phyloP scores from a whole-genome alignment of 2,113 vertebrate species.

The Empidonax alnorum region DNA sequence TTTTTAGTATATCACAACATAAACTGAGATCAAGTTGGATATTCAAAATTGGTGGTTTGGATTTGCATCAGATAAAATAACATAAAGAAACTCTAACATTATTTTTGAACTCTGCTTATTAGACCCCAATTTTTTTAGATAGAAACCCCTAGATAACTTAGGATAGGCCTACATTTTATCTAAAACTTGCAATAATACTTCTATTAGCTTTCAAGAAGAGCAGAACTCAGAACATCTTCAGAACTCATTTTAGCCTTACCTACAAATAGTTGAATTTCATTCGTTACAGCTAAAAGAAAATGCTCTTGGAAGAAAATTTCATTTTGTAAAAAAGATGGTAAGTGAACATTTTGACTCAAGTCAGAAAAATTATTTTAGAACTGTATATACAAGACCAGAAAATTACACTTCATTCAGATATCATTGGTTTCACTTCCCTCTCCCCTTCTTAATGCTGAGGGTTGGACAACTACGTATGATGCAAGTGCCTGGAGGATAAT shows the following conservation, averaged over 20 bases:
- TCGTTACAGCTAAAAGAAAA: not conserved
- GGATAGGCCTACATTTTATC: not conserved
- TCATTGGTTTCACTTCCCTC: not conserved
- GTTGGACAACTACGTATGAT: not conserved
- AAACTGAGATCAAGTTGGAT: not conserved
- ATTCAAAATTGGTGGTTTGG: not conserved
- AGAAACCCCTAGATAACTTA: not conserved
- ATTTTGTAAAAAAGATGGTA: not conserved
- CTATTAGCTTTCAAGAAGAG: not conserved
- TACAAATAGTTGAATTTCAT: not conserved
- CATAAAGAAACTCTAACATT: not conserved
- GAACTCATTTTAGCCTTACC: not conserved
- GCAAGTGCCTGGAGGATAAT: not conserved
- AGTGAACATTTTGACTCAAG: rapidly evolving
- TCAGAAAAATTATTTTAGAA: not conserved
- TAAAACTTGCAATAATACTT: not conserved
- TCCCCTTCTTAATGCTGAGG: not conserved
- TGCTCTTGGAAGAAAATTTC: not conserved
- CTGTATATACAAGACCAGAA: not conserved
- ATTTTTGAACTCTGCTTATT: not conserved
- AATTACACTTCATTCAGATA: not conserved
- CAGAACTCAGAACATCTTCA: not conserved
- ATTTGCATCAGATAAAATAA: not conserved
- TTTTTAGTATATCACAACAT: not conserved
- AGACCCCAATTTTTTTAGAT: not conserved